These are phyloP conservation scores for Drosophila neonasuta DNA, from an alignment of 2,888 invertebrate genomes.

Conservation along the genomic window DNA sequence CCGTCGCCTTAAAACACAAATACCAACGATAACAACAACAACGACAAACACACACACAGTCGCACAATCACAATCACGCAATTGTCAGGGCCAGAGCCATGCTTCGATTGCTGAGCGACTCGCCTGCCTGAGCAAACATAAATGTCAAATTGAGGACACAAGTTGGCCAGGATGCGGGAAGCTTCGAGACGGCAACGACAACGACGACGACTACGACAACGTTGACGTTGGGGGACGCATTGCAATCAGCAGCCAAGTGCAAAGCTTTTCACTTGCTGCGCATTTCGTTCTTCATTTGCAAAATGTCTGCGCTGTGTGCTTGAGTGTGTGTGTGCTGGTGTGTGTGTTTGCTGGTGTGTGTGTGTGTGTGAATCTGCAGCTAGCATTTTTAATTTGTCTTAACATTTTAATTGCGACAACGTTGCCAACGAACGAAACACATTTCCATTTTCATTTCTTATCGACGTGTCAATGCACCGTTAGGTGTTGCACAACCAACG, in stretches of 20 bases:
- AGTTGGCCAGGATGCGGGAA: slow-evolving; percentile 32
- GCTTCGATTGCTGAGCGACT: slow-evolving; percentile 55
- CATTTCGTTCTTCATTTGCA: slow-evolving; percentile 45
- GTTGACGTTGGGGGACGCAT: slow-evolving; percentile 8
- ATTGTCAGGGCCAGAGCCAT: slow-evolving; percentile 49
- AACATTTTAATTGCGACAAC: slow-evolving; percentile 71
- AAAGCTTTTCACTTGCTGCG: slow-evolving; percentile 59
- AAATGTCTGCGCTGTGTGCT: slow-evolving; percentile 19
- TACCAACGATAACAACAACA: slow-evolving; percentile 38
- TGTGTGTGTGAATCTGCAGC: slow-evolving; percentile 19
- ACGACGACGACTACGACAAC: not conserved
- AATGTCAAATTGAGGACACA: slow-evolving; percentile 75
- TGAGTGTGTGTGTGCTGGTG: not conserved
- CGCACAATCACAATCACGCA: slow-evolving; percentile 14
- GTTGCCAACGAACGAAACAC: slow-evolving; percentile 31
- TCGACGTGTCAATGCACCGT: slow-evolving; percentile 65
- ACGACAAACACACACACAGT: slow-evolving; percentile 15
- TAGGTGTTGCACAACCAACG: slow-evolving; percentile 19
- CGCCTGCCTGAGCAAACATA: slow-evolving; percentile 62
- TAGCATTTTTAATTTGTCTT: slow-evolving; percentile 73
- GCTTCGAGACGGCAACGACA: not conserved
- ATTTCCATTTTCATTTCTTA: slow-evolving; percentile 68
- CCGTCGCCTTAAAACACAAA: slow-evolving; percentile 41
- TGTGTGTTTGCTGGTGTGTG: not conserved
- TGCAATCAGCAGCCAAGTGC: slow-evolving; percentile 71